Percentiles rank a stretch among this genome's conserved stretches.
These are phyloP conservation scores for Coboldia fuscipes DNA, from an alignment of 1,140 invertebrate genomes.

Conservation along the genomic window DNA sequence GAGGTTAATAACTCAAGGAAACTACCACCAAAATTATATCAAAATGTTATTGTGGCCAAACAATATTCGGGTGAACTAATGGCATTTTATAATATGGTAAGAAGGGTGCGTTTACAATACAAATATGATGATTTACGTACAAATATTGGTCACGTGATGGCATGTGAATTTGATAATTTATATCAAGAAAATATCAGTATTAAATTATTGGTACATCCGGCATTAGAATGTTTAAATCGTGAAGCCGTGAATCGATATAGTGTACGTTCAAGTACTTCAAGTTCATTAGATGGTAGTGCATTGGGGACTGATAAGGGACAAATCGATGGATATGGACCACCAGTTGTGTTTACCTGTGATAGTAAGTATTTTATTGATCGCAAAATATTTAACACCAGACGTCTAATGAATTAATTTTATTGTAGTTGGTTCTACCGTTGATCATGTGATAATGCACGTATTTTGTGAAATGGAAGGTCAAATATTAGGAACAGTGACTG, in stretches of 20 bases:
- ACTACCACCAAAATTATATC: slow-evolving; percentile 35
- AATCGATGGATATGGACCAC: slow-evolving; percentile 28
- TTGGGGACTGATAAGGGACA: slow-evolving; percentile 10
- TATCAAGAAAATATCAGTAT: slow-evolving; percentile 60
- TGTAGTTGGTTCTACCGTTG: slow-evolving; percentile 63
- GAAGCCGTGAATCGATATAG: slow-evolving; percentile 11
- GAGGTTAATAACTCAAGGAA: slow-evolving; percentile 22
- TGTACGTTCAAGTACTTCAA: background rate
- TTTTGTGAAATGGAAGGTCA: slow-evolving; percentile 58
- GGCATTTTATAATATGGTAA: slow-evolving; percentile 60
- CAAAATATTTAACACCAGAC: too few relatives aligned
- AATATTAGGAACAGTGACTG: slow-evolving; percentile 36
- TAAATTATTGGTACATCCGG: slow-evolving; percentile 61
- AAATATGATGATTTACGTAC: slow-evolving; percentile 40
- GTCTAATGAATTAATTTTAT: too few relatives aligned
- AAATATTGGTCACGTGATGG: slow-evolving; percentile 63
- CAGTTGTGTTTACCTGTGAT: slow-evolving; percentile 71
- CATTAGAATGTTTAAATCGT: slow-evolving; percentile 24
- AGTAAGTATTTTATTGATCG: slow-evolving; percentile 30
- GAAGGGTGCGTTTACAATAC: slow-evolving; percentile 28
- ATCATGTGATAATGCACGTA: slow-evolving; percentile 73
- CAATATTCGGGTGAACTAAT: slow-evolving; percentile 49
- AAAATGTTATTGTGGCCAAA: slow-evolving; percentile 43
- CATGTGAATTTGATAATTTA: slow-evolving; percentile 54
- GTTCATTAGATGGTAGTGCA: background rate